These are phyloP conservation scores for Microctonus aethiopoides DNA, from an alignment of 2,888 invertebrate genomes.

Conservation along the genomic window DNA sequence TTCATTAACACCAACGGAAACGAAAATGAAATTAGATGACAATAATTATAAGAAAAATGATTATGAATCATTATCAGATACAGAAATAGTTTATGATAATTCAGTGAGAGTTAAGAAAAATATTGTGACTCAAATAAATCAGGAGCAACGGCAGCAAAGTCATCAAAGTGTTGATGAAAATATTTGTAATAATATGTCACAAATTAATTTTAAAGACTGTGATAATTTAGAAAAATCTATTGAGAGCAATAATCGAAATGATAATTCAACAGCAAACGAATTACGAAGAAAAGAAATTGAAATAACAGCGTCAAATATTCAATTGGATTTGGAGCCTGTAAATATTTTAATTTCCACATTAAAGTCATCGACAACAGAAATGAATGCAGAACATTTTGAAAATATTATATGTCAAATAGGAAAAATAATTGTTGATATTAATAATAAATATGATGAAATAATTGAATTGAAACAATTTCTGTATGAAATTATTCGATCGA, in stretches of 20 bases:
- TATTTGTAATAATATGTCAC: constrained; percentile 14
- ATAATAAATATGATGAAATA: constrained; percentile 48
- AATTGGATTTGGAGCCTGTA: constrained; percentile 50
- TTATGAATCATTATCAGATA: constrained; percentile 33
- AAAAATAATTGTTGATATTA: constrained; percentile 47
- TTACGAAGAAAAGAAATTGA: constrained; percentile 36
- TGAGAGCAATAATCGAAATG: constrained; percentile 4
- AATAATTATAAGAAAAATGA: constrained; percentile 46
- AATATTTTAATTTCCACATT: constrained; percentile 47
- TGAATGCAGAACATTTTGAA: constrained; percentile 49
- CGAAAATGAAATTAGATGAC: constrained; percentile 49
- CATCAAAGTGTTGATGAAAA: not conserved
- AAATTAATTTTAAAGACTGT: constrained; percentile 24
- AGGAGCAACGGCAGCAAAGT: not conserved
- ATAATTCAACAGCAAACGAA: constrained; percentile 23
- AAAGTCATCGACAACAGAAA: constrained; percentile 41
- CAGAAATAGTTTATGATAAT: constrained; percentile 38
- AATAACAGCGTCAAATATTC: constrained; percentile 43
- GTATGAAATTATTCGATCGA: constrained; percentile 55
- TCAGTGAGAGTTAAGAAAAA: constrained; percentile 30
- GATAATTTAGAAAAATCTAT: constrained; percentile 8
- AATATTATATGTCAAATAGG: constrained; percentile 46
- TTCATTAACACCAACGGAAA: constrained; percentile 41
- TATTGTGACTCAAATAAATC: not conserved
- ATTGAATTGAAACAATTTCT: constrained; percentile 50